A percentile compares a stretch with the other conserved stretches of the same genome.
These are phyloP conservation scores for Nephila pilipes DNA, from an alignment of 1,140 invertebrate species.

Conservation along the genomic window DNA sequence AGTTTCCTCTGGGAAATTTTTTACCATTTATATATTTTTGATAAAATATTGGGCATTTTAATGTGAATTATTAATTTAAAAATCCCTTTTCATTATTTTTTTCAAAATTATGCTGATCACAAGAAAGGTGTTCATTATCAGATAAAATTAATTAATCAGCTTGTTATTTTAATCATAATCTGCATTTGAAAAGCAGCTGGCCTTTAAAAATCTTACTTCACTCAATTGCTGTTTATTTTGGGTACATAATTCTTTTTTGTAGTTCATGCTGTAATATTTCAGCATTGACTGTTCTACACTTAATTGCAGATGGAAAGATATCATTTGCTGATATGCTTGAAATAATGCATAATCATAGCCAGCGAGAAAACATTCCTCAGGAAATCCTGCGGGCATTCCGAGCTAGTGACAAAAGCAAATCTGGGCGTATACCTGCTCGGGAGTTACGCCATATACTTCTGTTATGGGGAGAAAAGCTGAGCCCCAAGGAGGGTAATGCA, in stretches of 20 bases:
- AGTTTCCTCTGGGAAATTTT: too few relatives aligned
- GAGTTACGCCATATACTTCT: conserved; percentile 93
- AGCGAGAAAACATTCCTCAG: conserved; percentile 91
- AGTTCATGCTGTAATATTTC: conserved; percentile 67
- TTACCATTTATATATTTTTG: too few relatives aligned
- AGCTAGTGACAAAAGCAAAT: conserved; percentile 89
- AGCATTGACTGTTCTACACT: conserved; percentile 61
- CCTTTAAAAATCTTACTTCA: neutral
- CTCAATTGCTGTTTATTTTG: conserved; percentile 40
- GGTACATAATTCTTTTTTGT: neutral
- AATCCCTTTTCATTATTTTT: too few relatives aligned
- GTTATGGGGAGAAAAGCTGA: conserved; percentile 95
- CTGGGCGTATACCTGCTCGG: conserved; percentile 89
- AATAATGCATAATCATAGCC: conserved; percentile 94
- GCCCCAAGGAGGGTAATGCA: conserved; percentile 89
- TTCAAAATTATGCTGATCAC: too few relatives aligned
- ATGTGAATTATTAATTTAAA: too few relatives aligned
- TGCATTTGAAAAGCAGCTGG: too few relatives aligned
- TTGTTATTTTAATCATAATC: too few relatives aligned
- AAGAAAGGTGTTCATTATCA: too few relatives aligned
- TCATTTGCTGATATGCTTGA: conserved; percentile 97
- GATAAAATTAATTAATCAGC: too few relatives aligned
- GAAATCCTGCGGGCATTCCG: conserved; percentile 95
- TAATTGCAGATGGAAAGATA: conserved; percentile 90
- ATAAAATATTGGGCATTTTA: too few relatives aligned